Evolutionary conservation across 2,113 vertebrate species (phyloP), one percentile per base, ranked within the genome.

Genomic region (Canis aureus): DNA sequence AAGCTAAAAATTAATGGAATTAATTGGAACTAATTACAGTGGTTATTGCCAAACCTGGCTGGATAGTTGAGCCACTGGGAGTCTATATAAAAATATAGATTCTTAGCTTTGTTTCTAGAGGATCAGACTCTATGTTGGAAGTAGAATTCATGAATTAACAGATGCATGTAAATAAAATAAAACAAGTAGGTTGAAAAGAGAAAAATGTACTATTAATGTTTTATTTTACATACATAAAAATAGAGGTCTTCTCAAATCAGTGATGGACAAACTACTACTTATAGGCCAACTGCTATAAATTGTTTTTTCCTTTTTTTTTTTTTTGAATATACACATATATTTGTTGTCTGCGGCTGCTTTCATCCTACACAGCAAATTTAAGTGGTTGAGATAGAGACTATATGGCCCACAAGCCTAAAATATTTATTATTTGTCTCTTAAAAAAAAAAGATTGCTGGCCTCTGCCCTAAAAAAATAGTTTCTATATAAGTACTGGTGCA

Each of bases 71-170:
- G 29, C 43, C 16, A 94, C 2, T 66, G 35, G 3, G 1, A 9
- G 1, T 12, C 10, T 73, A 17, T 55, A 73, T 51, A 22, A 66
- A 86, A 57, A 66, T 87, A 64, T 1, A 79, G 7, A 62, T 83
- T 93, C 15, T 81, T 91, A 49, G 19, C 8, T 84, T 13, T 32
- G 23, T 86, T 95, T 97, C n/a, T 80, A 67, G 16, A 94, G 13
- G 73, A 35, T 92, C 5, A 76, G 11, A 59, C 67, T 96, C 17
- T 53, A 32, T 94, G 9, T 78, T 17, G 49, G 25, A n/a, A 25
- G 27, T 32, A 83, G 23, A 69, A 8, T 43, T 23, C 43, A 38
- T 11, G 32, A 71, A 11, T 49, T 10, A 59, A 5, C 49, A 55
- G 49, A 22, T 15, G 8, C 8, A 51, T 49, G 29, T 66, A 76